Evolutionary conservation across 2,797 vertebrate genomes (phyloP).

Genomic region (Gadopsis marmoratus): DNA sequence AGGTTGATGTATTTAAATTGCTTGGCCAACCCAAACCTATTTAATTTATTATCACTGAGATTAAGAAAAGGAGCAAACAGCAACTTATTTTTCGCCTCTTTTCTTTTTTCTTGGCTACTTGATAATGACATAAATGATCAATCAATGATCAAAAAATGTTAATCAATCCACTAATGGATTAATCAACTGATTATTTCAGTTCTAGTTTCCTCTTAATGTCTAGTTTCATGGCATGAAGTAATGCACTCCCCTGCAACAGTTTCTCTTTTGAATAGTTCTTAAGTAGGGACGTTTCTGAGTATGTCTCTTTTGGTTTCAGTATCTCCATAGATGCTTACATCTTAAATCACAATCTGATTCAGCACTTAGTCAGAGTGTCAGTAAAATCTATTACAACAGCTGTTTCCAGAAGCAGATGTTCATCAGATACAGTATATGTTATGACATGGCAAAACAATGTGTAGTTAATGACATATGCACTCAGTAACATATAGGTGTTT

Average conservation of each 20-base stretch:
- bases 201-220: neutral
- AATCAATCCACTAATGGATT: rapidly evolving
- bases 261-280: constrained; percentile 37
- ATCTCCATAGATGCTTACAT: neutral
- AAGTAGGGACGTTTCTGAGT: neutral
- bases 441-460: neutral
- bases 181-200: neutral
- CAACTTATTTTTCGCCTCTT: too few relatives aligned
- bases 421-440: neutral
- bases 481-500: neutral
- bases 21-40: neutral
- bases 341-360: constrained; percentile 19
- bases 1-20: neutral
- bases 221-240: neutral
- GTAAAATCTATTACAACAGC: neutral
- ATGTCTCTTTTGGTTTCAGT: constrained; percentile 53
- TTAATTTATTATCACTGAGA: neutral
- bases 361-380: constrained; percentile 26
- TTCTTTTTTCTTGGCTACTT: neutral
- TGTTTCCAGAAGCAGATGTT: neutral
- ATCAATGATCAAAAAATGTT: neutral
- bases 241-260: constrained; percentile 13
- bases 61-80: too few relatives aligned
- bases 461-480: neutral
- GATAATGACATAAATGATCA: neutral